Conservation (phyloP, 2,888 invertebrate species). For the Dynastes tityus region DNA sequence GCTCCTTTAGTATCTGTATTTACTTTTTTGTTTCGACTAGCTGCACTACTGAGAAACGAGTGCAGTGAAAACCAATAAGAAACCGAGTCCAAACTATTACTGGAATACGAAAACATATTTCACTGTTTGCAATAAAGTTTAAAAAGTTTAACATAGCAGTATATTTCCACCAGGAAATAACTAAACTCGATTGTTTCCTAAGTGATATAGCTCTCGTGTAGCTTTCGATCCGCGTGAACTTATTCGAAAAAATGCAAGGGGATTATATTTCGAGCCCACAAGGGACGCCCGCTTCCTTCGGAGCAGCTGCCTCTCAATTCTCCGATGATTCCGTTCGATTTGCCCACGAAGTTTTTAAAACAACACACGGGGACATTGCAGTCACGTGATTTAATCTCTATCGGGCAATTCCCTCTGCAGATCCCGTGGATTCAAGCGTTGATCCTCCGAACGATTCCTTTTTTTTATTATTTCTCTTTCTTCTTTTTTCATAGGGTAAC, state of each 20-base stretch:
- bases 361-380: constrained; percentile 21
- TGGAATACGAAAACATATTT: not conserved
- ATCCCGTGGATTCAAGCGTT: constrained; percentile 3
- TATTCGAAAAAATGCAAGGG: constrained; percentile 22
- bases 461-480: constrained; percentile 2
- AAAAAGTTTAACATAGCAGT: constrained; percentile 2
- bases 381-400: constrained; percentile 37
- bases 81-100: not conserved
- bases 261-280: constrained; percentile 17
- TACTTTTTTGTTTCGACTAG: too few relatives aligned
- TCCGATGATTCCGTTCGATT: constrained; percentile 34
- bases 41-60: too few relatives aligned
- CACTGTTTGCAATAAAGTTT: constrained; percentile 3
- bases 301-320: constrained; percentile 16
- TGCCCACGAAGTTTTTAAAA: constrained; percentile 35
- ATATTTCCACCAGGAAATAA: constrained; percentile 25
- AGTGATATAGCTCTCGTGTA: constrained; percentile 5
- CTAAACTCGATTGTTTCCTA: constrained; percentile 33
- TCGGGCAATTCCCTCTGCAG: constrained; percentile 16
- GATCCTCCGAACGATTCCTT: constrained; percentile 14
- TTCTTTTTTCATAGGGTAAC: not conserved
- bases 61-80: not conserved
- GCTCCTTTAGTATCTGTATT: too few relatives aligned
- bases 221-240: not conserved
- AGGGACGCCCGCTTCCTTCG: constrained; percentile 22